Percentiles rank a stretch among this genome's conserved stretches.
These are phyloP conservation scores for Hypanus sabinus DNA, from an alignment of 2,113 vertebrate species.

Conservation along the genomic window DNA sequence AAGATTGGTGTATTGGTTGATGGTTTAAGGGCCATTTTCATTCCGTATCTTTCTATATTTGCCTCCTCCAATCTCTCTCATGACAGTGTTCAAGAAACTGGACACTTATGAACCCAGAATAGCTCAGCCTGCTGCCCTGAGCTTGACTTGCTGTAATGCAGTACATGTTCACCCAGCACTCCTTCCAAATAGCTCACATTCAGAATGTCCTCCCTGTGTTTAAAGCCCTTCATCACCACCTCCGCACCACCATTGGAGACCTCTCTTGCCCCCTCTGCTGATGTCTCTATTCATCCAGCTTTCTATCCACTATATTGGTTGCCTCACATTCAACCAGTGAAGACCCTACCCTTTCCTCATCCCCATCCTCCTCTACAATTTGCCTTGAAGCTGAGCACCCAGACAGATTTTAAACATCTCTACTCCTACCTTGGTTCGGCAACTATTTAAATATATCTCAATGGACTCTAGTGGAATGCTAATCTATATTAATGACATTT, in stretches of 20 bases:
- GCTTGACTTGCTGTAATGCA: not conserved
- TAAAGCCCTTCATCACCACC: not conserved
- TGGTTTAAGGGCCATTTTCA: too few species aligned
- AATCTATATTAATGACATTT: not conserved
- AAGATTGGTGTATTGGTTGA: too few species aligned
- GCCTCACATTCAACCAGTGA: not conserved
- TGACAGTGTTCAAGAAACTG: not conserved
- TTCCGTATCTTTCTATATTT: too few species aligned
- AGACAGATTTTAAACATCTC: too few species aligned
- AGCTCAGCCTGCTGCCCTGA: not conserved
- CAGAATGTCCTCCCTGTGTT: not conserved
- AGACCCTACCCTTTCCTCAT: not conserved
- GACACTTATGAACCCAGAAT: not conserved
- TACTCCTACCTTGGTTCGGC: not conserved
- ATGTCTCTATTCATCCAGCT: not conserved
- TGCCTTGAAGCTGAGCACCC: not conserved
- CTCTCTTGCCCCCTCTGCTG: not conserved
- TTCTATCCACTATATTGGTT: not conserved
- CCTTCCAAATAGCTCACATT: not conserved
- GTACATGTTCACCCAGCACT: not conserved
- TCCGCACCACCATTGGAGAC: not conserved
- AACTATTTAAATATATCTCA: not conserved
- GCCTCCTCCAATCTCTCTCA: not conserved
- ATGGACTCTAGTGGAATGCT: not conserved
- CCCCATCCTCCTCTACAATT: not conserved